A percentile compares a stretch with the other conserved stretches of the same genome.
Evolutionary conservation across 2,888 invertebrate genomes (phyloP).

Genomic region (Cephus runcator): DNA sequence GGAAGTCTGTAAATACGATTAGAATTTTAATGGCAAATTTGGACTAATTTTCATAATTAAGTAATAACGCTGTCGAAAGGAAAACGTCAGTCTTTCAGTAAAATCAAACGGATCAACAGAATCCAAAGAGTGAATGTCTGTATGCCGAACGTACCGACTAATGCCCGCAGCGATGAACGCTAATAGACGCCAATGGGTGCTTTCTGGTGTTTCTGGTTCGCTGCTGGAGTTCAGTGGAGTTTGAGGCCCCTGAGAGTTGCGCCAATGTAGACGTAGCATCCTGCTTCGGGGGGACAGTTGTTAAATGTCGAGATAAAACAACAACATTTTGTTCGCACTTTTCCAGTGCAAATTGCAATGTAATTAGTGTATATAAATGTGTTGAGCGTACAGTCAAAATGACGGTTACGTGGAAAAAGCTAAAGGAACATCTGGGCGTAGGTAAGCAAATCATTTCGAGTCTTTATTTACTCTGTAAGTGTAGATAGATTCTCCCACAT

Average conservation of each 20-base stretch:
- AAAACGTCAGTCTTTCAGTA: neutral
- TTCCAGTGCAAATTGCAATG: conserved; percentile 40
- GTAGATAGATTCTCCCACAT: conserved; percentile 38
- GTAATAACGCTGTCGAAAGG: no score
- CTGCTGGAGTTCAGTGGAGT: neutral
- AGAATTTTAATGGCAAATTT: neutral
- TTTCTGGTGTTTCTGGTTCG: neutral
- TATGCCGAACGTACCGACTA: neutral
- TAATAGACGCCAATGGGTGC: neutral
- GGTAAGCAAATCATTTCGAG: conserved; percentile 41
- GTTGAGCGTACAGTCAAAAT: conserved; percentile 30
- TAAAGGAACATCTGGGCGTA: conserved; percentile 51
- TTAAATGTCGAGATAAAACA: conserved; percentile 47
- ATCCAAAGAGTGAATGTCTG: neutral
- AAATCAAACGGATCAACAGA: neutral
- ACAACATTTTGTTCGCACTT: conserved; percentile 32
- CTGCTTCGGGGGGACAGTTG: conserved; percentile 38
- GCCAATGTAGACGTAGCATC: conserved; percentile 29
- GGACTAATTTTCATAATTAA: no score
- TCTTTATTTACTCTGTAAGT: conserved; percentile 9
- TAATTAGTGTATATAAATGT: conserved; percentile 40
- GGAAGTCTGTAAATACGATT: neutral
- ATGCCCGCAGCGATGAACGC: neutral
- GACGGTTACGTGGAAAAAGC: conserved; percentile 46
- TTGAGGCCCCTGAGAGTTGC: conserved; percentile 10